Percentiles rank a stretch among this genome's conserved stretches.
phyloP scores from a whole-genome alignment of 64 coral and sea anemone species.

The Exaiptasia diaphana region DNA sequence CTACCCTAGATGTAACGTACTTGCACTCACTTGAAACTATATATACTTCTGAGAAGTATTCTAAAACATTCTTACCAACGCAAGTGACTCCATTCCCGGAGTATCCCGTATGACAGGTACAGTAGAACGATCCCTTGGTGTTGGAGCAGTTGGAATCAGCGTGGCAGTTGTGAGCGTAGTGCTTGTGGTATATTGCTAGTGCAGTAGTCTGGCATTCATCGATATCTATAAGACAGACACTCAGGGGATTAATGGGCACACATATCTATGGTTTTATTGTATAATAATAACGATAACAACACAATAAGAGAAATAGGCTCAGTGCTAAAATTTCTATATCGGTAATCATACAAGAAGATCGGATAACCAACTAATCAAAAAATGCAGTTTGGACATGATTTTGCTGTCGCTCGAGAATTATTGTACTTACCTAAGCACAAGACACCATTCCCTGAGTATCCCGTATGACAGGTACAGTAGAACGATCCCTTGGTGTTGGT shows the following conservation, averaged over 20 bases:
- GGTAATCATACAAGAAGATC: background rate
- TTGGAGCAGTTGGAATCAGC: slow-evolving; percentile 70
- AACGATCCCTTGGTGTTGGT: slow-evolving; percentile 50
- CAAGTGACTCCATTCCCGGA: slow-evolving; percentile 66
- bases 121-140: slow-evolving; percentile 80
- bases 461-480: slow-evolving; percentile 44
- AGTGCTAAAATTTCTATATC: too few species aligned
- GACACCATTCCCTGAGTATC: slow-evolving; percentile 62
- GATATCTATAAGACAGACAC: slow-evolving; percentile 20
- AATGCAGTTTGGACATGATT: too few species aligned
- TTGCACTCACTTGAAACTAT: too few species aligned
- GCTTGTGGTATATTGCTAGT: slow-evolving; percentile 28
- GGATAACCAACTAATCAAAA: background rate
- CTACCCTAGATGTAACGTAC: too few species aligned
- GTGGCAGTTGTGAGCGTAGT: slow-evolving; percentile 67
- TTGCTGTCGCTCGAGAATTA: too few species aligned
- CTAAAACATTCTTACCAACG: slow-evolving; percentile 11
- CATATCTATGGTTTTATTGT: too few species aligned
- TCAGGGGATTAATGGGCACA: background rate
- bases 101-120: slow-evolving; percentile 61
- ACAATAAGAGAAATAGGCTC: too few species aligned
- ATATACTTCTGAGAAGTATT: too few species aligned
- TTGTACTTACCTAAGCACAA: slow-evolving; percentile 12
- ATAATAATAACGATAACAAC: too few species aligned
- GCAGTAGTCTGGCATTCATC: slow-evolving; percentile 23